A percentile compares a stretch with the other conserved stretches of the same genome.
phyloP scores from a whole-genome alignment of 2,113 vertebrate genomes.

The Oncorhynchus kisutch region DNA sequence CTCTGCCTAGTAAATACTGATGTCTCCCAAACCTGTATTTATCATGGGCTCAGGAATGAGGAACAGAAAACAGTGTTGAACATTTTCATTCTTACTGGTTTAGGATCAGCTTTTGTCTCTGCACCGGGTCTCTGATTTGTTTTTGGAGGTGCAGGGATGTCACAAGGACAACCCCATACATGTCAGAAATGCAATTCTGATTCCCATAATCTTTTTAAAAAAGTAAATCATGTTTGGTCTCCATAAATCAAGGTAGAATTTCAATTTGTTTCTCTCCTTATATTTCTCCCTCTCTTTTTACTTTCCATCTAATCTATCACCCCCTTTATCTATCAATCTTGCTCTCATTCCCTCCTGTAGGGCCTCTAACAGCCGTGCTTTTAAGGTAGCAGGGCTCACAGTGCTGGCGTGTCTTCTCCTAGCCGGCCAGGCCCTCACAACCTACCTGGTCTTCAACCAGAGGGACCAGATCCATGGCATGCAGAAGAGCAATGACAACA shows the following conservation, averaged over 20 bases:
- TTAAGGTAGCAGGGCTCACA: conserved; percentile 75
- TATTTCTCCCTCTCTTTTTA: no score
- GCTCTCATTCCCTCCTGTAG: conserved; percentile 30
- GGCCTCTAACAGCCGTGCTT: conserved; percentile 59
- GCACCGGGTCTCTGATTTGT: no score
- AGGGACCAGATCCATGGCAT: conserved; percentile 78
- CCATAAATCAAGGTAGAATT: no score
- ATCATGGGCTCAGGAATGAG: background rate
- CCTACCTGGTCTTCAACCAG: conserved; percentile 84
- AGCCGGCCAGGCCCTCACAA: conserved; percentile 84
- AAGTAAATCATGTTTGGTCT: no score
- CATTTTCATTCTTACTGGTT: no score
- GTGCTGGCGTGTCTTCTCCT: conserved; percentile 84
- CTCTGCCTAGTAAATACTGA: conserved; percentile 32
- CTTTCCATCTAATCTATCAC: no score
- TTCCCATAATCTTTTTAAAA: no score
- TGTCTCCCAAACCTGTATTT: background rate
- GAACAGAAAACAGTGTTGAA: no score
- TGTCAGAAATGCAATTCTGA: no score
- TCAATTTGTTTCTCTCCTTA: no score
- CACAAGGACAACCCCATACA: background rate
- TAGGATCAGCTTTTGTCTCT: no score
- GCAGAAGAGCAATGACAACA: conserved; percentile 67
- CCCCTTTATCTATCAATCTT: background rate
- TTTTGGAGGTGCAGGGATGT: background rate